Base-by-base conservation (phyloP, 1,140 invertebrate species). In the Zaprionus africanus region DNA sequence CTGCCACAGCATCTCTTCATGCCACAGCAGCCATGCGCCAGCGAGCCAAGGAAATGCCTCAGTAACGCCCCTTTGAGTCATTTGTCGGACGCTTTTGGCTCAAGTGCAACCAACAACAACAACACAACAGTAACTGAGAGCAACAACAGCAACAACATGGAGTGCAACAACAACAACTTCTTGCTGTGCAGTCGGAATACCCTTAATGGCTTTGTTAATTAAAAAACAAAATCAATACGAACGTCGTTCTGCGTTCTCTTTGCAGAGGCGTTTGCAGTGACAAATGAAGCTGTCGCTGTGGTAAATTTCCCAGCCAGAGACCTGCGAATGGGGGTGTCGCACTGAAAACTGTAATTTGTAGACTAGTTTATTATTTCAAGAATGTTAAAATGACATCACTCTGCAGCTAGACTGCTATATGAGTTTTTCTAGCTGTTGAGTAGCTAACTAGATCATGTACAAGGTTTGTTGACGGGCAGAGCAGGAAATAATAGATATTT, bases 151-250 rank as follows among this genome's bases (percentile, higher is more conserved):
- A 26, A 46, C 63, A 58, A 70, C 66, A 61, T 71, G 13, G 2
- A 46, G 6, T 9, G 41, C 6, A 6, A n/a, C 67, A 60, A 60
- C 51, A 28, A n/a, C 34, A 5, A 46, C 15, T 31, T 49, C 64
- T 46, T 31, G 56, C 64, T 46, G 62, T 60, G 62, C 78, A 71
- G 54, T 56, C 58, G 65, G 64, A 80, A 69, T 76, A 78, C 85
- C 78, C 84, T 79, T 81, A 88, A 88, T 88, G 85, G 85, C 70
- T 88, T 90, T 81, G 70, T 88, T 88, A 88, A 88, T 88, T 88
- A 88, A 88, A 88, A 88, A 87, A 76, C 74, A 78, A 88, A 84
- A 87, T 81, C 83, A 87, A 87, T 88, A 84, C 60, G 54, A 78
- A 75, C 78, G 58, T 68, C 51, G 38, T 58, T 0, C 51, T 34